A percentile compares a stretch with the other conserved stretches of the same genome.
Evolutionary conservation across 2,888 invertebrate genomes (phyloP).

Genomic region (Pandemis corylana): DNA sequence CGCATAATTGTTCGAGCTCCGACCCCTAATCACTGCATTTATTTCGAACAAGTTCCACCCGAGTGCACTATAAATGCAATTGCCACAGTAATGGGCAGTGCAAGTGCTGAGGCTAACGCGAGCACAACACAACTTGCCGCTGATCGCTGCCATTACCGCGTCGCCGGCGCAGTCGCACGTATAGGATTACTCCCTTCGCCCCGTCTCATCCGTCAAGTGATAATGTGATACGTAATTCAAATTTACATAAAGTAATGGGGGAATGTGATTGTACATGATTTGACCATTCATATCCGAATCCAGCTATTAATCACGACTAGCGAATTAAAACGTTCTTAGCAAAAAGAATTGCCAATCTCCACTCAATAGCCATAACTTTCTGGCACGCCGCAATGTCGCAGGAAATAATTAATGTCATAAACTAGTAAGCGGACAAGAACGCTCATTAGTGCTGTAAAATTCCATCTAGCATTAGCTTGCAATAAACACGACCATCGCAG

Average conservation of each 20-base stretch:
- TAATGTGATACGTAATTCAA: constrained; percentile 1
- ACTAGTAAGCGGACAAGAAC: constrained; percentile 27
- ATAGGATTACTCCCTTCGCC: constrained; percentile 5
- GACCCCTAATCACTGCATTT: neutral
- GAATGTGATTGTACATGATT: neutral
- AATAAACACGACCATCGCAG: constrained; percentile 14
- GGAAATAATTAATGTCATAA: constrained; percentile 28
- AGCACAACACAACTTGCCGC: constrained; percentile 19
- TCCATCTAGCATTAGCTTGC: constrained; percentile 28
- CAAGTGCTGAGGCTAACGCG: constrained; percentile 13
- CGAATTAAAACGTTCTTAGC: neutral
- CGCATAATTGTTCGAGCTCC: neutral
- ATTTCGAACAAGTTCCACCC: neutral
- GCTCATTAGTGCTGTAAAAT: constrained; percentile 33
- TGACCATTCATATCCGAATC: neutral
- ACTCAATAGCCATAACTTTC: constrained; percentile 1
- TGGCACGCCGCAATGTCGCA: constrained; percentile 1
- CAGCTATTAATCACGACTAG: neutral
- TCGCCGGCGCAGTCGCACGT: constrained; percentile 13
- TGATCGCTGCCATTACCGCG: constrained; percentile 26
- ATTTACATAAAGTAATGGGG: neutral
- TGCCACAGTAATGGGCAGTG: constrained; percentile 19
- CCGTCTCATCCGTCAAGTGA: constrained; percentile 4
- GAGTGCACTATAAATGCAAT: constrained; percentile 23
- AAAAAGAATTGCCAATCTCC: neutral